These are phyloP conservation scores for Rana temporaria DNA, from an alignment of 2,113 vertebrate species.

Conservation along the genomic window DNA sequence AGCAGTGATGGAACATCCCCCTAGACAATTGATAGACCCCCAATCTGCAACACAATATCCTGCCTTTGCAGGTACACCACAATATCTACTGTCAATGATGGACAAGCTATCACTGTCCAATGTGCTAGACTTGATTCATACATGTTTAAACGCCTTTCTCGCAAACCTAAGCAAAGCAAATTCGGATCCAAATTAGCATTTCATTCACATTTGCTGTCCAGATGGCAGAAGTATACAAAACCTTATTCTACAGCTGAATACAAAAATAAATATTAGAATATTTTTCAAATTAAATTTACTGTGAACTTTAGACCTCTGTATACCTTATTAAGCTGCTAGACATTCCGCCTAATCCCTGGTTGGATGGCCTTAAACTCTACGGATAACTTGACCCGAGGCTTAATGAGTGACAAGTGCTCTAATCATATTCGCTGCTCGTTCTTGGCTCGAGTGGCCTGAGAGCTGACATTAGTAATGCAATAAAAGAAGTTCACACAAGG, in stretches of 20 bases:
- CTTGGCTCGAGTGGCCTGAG: slow-evolving; percentile 3
- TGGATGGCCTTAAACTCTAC: neutral
- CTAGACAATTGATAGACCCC: too few species aligned
- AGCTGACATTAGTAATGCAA: slow-evolving; percentile 14
- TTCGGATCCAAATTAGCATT: slow-evolving; percentile 52
- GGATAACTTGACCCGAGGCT: slow-evolving; percentile 9
- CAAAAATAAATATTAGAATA: slow-evolving; percentile 32
- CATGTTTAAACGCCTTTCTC: slow-evolving; percentile 13
- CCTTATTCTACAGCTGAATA: slow-evolving; percentile 56
- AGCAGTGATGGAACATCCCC: too few species aligned
- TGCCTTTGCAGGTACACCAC: too few species aligned
- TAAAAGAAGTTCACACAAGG: slow-evolving; percentile 24
- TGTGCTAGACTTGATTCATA: neutral
- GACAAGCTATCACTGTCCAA: too few species aligned
- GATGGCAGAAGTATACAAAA: slow-evolving; percentile 55
- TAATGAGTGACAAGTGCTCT: slow-evolving; percentile 34
- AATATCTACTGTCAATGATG: too few species aligned
- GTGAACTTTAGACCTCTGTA: neutral
- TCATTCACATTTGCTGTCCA: slow-evolving; percentile 64
- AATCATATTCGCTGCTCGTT: neutral
- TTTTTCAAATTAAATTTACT: neutral
- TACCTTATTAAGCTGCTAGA: slow-evolving; percentile 30
- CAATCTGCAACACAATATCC: too few species aligned
- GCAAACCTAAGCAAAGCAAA: slow-evolving; percentile 12
- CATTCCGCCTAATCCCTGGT: slow-evolving; percentile 24